phyloP scores from a whole-genome alignment of 2,113 vertebrate genomes.

The Rhagologus leucostigma region DNA sequence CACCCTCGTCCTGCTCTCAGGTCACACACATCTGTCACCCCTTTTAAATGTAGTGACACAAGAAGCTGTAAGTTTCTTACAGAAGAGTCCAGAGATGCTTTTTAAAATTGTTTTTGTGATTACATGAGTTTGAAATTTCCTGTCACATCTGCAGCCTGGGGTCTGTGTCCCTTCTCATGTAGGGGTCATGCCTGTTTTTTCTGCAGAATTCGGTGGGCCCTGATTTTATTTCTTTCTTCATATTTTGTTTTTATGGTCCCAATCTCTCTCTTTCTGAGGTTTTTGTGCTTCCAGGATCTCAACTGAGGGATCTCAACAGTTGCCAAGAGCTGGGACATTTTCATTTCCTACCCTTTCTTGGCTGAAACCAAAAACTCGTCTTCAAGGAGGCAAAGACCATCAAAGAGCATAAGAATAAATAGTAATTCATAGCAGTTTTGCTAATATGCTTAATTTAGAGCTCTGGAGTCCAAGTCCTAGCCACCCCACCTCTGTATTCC shows the following conservation, averaged over 20 bases:
- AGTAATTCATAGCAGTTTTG: conserved; percentile 13
- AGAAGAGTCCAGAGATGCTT: neutral
- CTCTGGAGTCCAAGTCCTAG: neutral
- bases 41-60: neutral
- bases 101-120: neutral
- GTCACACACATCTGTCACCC: neutral
- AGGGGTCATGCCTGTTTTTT: neutral
- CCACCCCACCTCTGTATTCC: neutral
- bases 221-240: neutral
- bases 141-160: neutral
- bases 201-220: neutral
- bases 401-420: conserved; percentile 21
- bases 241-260: neutral
- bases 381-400: conserved; percentile 34
- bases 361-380: conserved; percentile 17
- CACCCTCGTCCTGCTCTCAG: neutral
- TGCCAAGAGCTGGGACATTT: conserved; percentile 7
- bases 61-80: neutral
- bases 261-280: neutral
- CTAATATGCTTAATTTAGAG: conserved; percentile 39
- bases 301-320: neutral
- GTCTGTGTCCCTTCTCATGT: neutral
- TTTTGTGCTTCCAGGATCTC: conserved; percentile 28
- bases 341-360: conserved; percentile 22
- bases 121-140: neutral